Conservation (phyloP, 2,888 invertebrate species). For the Ashinkailepas kermadecensis region DNA sequence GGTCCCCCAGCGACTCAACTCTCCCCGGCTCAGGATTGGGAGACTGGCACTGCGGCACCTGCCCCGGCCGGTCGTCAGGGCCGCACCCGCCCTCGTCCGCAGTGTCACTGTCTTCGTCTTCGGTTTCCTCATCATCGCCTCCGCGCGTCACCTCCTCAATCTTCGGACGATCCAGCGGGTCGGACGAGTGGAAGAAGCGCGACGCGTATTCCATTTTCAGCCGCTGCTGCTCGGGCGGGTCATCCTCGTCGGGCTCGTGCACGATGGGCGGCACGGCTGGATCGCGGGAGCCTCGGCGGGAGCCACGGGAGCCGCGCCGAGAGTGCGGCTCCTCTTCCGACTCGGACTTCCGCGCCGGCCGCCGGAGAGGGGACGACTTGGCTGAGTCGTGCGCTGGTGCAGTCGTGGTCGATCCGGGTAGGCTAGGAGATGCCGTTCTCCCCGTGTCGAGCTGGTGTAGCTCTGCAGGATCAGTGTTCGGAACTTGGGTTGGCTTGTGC, state of each 20-base stretch:
- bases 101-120: neutral
- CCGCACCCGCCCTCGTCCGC: neutral
- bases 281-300: constrained; percentile 23
- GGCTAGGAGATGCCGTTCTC: too few relatives aligned
- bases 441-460: too few relatives aligned
- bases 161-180: constrained; percentile 27
- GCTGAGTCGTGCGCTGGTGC: too few relatives aligned
- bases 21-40: too few relatives aligned
- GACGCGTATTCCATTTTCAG: constrained; percentile 4
- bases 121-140: neutral
- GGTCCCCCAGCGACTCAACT: too few relatives aligned
- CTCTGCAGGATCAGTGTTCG: too few relatives aligned
- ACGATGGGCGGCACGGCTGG: neutral
- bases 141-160: constrained; percentile 19
- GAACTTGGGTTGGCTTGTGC: too few relatives aligned
- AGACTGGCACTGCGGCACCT: too few relatives aligned
- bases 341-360: neutral
- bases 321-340: neutral
- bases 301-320: neutral
- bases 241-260: neutral
- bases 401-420: too few relatives aligned
- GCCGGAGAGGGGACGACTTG: neutral
- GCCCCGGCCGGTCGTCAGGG: too few relatives aligned
- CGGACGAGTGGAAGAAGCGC: constrained; percentile 23
- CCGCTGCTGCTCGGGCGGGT: neutral